Conservation (phyloP, 2,113 vertebrate genomes). For the Ictalurus furcatus region DNA sequence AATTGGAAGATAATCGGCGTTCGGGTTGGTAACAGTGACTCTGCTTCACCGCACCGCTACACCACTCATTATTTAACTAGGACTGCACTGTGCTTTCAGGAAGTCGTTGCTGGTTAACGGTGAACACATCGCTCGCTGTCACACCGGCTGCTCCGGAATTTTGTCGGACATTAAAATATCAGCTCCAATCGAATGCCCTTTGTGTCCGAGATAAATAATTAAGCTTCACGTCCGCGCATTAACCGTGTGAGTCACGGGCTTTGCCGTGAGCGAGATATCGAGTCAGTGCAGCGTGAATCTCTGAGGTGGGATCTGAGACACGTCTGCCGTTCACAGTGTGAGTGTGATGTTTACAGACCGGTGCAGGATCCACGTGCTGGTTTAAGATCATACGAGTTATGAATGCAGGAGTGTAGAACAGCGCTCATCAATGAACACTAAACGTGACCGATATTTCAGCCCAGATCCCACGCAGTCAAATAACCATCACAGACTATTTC, state of each 20-base stretch:
- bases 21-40: no score
- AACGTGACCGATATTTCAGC: neutral
- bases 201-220: neutral
- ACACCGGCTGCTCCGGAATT: neutral
- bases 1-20: no score
- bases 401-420: neutral
- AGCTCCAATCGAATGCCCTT: neutral
- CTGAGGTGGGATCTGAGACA: neutral
- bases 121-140: neutral
- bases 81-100: no score
- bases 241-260: neutral
- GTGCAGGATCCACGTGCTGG: neutral
- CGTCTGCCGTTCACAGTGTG: neutral
- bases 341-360: neutral
- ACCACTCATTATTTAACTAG: no score
- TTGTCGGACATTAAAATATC: neutral
- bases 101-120: neutral
- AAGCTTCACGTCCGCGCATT: neutral
- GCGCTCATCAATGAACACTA: neutral
- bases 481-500: neutral
- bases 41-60: no score
- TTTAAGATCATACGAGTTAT: neutral
- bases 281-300: neutral
- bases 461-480: neutral
- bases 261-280: neutral